A percentile compares a stretch with the other conserved stretches of the same genome.
Evolutionary conservation across 2,888 invertebrate species (phyloP).

Genomic region (Andrena marginata): DNA sequence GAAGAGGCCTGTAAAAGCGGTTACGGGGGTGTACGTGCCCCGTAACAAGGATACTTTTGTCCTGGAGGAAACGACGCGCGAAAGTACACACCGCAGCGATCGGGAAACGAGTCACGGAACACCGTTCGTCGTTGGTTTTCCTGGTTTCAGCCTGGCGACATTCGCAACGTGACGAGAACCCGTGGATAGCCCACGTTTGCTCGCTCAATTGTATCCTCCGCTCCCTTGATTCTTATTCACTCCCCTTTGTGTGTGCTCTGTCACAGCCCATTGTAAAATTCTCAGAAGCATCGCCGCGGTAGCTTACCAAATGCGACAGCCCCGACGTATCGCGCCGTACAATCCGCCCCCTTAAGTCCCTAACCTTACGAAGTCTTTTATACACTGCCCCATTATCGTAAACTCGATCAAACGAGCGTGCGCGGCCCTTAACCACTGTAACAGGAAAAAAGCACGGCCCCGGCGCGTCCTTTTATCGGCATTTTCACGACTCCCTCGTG

Average conservation of each 20-base stretch:
- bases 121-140: conserved; percentile 49
- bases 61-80: conserved; percentile 18
- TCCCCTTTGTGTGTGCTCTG: neutral
- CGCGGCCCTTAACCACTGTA: neutral
- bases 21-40: conserved; percentile 11
- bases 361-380: neutral
- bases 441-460: conserved; percentile 3
- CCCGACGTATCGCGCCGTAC: neutral
- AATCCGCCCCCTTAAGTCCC: neutral
- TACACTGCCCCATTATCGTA: conserved; percentile 14
- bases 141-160: conserved; percentile 37
- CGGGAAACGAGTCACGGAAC: conserved; percentile 50
- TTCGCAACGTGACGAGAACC: conserved; percentile 53
- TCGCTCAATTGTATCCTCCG: conserved; percentile 44
- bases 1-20: neutral
- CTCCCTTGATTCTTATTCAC: conserved; percentile 22
- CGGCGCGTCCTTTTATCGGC: conserved; percentile 14
- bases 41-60: conserved; percentile 25
- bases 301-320: neutral
- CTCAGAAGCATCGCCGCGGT: neutral
- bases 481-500: conserved; percentile 30
- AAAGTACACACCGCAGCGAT: conserved; percentile 12
- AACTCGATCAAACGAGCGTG: conserved; percentile 20
- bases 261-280: neutral
- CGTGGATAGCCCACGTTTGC: conserved; percentile 33